These are phyloP conservation scores for Kryptolebias marmoratus DNA, from an alignment of 2,113 vertebrate species.

Conservation along the genomic window DNA sequence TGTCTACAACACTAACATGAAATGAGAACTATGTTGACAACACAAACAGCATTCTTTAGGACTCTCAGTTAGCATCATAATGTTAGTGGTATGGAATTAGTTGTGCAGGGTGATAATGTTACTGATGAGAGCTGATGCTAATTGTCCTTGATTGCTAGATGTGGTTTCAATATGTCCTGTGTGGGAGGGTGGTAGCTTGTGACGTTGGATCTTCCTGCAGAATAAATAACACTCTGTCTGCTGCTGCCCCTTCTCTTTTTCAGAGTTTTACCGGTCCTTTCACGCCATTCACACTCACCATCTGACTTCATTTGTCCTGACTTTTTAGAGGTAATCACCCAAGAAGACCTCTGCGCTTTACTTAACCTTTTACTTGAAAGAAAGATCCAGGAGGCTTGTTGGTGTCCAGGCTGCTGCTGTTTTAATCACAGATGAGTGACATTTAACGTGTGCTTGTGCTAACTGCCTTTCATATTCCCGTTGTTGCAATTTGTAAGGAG, in stretches of 20 bases:
- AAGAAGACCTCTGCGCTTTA: neutral
- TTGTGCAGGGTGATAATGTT: neutral
- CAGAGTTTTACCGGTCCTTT: conserved; percentile 2
- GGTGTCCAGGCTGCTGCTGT: conserved; percentile 13
- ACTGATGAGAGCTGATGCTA: neutral
- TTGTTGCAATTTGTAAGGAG: conserved; percentile 5
- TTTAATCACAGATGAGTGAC: conserved; percentile 50
- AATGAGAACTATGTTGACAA: neutral
- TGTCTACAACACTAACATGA: neutral
- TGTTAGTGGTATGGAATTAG: neutral
- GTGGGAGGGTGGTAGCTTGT: neutral
- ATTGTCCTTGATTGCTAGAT: conserved; percentile 14
- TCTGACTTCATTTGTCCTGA: neutral
- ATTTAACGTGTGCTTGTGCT: conserved; percentile 35
- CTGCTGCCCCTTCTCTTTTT: conserved; percentile 4
- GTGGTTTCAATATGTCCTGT: neutral
- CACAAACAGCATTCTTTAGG: neutral
- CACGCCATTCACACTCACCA: neutral
- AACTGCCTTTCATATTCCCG: conserved; percentile 15
- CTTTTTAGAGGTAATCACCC: neutral
- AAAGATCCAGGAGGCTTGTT: neutral
- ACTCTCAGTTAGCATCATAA: neutral
- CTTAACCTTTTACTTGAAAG: conserved; percentile 26
- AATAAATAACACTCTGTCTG: conserved; percentile 18
- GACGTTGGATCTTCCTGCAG: conserved; percentile 4